phyloP scores from a whole-genome alignment of 2,888 invertebrate species.

The Sabatieria punctata region DNA sequence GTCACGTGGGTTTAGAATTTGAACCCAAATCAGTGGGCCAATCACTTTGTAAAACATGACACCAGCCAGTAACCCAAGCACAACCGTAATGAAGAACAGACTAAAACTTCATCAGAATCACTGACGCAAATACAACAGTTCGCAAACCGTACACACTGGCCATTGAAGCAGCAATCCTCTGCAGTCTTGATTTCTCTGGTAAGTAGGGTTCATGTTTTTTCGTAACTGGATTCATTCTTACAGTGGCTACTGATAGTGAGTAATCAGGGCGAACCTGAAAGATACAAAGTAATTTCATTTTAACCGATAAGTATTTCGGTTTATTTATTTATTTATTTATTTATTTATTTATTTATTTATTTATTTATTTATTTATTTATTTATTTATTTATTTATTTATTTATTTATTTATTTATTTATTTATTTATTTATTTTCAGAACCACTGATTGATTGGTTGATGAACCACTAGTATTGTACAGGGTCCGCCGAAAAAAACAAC shows the following conservation, averaged over 20 bases:
- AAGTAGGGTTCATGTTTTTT: constrained; percentile 58
- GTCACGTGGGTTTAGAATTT: not conserved
- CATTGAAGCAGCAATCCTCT: not conserved
- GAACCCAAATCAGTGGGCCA: not conserved
- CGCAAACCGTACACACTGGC: not conserved
- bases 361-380: no score
- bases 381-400: no score
- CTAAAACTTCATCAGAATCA: not conserved
- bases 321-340: no score
- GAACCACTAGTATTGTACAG: no score
- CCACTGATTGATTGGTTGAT: no score
- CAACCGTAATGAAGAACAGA: not conserved
- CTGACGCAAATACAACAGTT: not conserved
- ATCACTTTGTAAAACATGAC: not conserved
- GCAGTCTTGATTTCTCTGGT: not conserved
- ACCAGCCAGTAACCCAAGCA: not conserved
- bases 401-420: no score
- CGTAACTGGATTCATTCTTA: constrained; percentile 68
- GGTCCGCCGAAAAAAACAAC: no score
- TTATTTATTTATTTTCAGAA: no score
- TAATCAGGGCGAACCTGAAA: constrained; percentile 30
- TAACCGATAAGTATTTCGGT: no score
- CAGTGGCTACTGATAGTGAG: constrained; percentile 43
- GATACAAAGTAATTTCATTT: not conserved
- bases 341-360: no score